Evolutionary conservation across 2,888 invertebrate genomes (phyloP).

Genomic region (Eupeodes latifasciatus): DNA sequence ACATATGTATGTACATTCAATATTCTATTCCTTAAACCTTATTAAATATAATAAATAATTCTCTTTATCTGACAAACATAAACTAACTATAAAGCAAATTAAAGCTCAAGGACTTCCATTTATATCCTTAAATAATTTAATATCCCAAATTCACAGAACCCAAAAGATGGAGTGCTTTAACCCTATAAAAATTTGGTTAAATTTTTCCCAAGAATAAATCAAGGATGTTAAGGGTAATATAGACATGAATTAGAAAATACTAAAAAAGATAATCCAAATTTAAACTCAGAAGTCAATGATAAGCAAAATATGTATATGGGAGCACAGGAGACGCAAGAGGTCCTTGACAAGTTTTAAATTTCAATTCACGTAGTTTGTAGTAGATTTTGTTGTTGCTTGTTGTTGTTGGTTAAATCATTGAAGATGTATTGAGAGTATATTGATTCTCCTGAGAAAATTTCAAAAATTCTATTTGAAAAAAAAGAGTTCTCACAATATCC

Average conservation of each 20-base stretch:
- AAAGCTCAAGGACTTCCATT: background rate
- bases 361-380: constrained; percentile 8
- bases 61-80: background rate
- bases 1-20: background rate
- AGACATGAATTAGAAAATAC: background rate
- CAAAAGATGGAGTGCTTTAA: background rate
- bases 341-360: constrained; percentile 26
- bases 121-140: background rate
- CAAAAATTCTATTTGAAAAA: background rate
- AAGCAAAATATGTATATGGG: background rate
- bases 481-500: background rate
- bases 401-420: background rate
- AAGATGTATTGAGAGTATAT: constrained; percentile 18
- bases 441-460: constrained; percentile 16
- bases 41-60: background rate
- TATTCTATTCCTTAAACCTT: background rate
- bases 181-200: background rate
- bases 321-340: background rate
- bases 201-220: background rate
- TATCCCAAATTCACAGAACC: background rate
- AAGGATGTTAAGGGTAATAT: background rate
- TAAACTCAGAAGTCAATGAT: constrained; percentile 10
- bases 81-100: background rate
- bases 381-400: background rate
- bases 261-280: background rate